These are phyloP conservation scores for Kryptolebias ocellatus DNA, from an alignment of 2,797 vertebrate species.

Conservation along the genomic window DNA sequence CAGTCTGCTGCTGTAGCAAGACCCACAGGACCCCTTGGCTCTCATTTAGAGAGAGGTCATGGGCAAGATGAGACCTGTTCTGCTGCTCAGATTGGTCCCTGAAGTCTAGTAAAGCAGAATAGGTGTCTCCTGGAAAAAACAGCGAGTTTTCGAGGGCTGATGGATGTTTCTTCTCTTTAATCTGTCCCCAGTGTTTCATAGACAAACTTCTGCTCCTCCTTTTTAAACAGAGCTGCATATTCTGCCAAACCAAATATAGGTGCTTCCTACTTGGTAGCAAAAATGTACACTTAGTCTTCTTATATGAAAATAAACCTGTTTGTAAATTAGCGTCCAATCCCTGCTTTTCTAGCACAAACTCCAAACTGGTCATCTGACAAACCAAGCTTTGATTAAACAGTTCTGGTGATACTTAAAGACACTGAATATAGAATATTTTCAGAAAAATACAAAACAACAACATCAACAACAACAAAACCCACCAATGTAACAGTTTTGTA, in stretches of 20 bases:
- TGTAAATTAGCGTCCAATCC: conserved; percentile 54
- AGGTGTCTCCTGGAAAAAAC: conserved; percentile 68
- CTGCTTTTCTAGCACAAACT: conserved; percentile 29
- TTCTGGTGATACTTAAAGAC: not conserved
- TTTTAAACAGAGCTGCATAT: conserved; percentile 53
- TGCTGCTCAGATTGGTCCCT: conserved; percentile 69
- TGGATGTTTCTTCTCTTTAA: conserved; percentile 70
- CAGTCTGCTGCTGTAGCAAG: conserved; percentile 43
- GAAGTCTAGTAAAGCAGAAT: conserved; percentile 71
- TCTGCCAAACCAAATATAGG: conserved; percentile 66
- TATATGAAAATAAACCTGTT: conserved; percentile 40
- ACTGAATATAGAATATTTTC: not conserved
- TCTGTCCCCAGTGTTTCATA: conserved; percentile 67
- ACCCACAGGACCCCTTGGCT: conserved; percentile 68
- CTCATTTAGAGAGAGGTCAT: conserved; percentile 79
- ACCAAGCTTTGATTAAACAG: not conserved
- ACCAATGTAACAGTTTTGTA: not conserved
- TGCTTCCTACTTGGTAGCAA: conserved; percentile 28
- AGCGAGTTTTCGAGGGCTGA: conserved; percentile 69
- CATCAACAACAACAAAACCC: no score
- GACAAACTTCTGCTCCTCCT: conserved; percentile 44
- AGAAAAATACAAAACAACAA: no score
- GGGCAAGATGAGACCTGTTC: conserved; percentile 70
- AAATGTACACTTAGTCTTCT: conserved; percentile 35
- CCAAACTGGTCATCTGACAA: conserved; percentile 20